Evolutionary conservation across 2,888 invertebrate genomes (phyloP).

Genomic region (Yponomeuta cagnagella): DNA sequence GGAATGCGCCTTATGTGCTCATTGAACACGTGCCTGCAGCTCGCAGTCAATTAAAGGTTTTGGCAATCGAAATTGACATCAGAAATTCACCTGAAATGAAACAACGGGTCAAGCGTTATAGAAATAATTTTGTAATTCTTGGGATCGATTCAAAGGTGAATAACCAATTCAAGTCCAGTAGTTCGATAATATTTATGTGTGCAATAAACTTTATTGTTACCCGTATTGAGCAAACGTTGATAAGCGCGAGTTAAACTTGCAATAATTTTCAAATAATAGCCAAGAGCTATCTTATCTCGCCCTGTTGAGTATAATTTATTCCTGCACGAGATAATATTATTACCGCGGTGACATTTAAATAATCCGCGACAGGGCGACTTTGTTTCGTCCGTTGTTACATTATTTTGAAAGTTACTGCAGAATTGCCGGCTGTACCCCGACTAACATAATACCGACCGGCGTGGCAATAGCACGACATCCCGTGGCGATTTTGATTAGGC

Average conservation of each 20-base stretch:
- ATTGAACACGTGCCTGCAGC: background rate
- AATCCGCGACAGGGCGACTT: constrained; percentile 8
- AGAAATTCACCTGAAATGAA: too few relatives aligned
- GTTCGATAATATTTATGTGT: background rate
- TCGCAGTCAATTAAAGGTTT: background rate
- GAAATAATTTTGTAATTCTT: too few relatives aligned
- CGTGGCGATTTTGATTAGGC: background rate
- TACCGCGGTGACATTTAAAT: constrained; percentile 7
- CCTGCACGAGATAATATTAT: constrained; percentile 6
- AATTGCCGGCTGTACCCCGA: constrained; percentile 3
- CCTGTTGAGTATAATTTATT: background rate
- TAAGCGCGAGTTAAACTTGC: background rate
- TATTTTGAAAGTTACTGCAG: constrained; percentile 7
- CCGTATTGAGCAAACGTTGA: background rate
- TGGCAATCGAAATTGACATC: background rate
- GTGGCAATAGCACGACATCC: background rate
- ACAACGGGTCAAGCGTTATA: too few relatives aligned
- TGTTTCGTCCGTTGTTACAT: constrained; percentile 5
- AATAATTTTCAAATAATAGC: constrained; percentile 1
- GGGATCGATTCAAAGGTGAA: background rate
- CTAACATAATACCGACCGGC: background rate
- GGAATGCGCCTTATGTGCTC: background rate
- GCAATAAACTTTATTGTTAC: constrained; percentile 6
- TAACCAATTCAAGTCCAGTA: background rate
- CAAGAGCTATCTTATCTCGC: background rate